phyloP scores from a whole-genome alignment of 2,113 vertebrate genomes.

The Mystacornis crossleyi region DNA sequence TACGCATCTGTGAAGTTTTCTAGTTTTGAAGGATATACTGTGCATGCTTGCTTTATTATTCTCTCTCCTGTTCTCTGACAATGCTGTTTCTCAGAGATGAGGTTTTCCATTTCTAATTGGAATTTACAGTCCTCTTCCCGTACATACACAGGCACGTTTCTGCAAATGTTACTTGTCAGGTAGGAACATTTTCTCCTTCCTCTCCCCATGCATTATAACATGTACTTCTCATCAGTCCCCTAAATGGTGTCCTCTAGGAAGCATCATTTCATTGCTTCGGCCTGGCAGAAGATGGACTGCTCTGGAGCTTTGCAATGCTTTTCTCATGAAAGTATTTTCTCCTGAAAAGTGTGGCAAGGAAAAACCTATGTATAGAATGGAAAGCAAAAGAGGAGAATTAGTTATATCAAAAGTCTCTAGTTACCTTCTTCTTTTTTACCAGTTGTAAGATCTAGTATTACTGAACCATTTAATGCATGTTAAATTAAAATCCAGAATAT shows the following conservation, averaged over 20 bases:
- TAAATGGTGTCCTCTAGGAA: neutral
- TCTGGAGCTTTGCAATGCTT: neutral
- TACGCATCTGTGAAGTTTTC: neutral
- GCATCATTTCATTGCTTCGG: conserved; percentile 40
- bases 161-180: neutral
- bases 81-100: neutral
- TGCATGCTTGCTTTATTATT: neutral
- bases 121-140: neutral
- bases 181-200: neutral
- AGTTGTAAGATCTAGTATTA: neutral
- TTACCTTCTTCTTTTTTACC: neutral
- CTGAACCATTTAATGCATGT: neutral
- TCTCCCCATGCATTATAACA: conserved; percentile 16
- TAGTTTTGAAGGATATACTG: neutral
- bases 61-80: neutral
- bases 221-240: neutral
- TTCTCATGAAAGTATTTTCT: neutral
- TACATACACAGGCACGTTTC: neutral
- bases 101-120: neutral
- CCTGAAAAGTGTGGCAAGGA: neutral
- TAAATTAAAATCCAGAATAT: neutral
- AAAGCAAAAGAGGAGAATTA: neutral
- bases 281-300: conserved; percentile 42
- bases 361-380: neutral
- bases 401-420: neutral